Evolutionary conservation across 2,113 vertebrate genomes (phyloP), one percentile per base, ranked within the genome.

Genomic region (Oncorhynchus kisutch): DNA sequence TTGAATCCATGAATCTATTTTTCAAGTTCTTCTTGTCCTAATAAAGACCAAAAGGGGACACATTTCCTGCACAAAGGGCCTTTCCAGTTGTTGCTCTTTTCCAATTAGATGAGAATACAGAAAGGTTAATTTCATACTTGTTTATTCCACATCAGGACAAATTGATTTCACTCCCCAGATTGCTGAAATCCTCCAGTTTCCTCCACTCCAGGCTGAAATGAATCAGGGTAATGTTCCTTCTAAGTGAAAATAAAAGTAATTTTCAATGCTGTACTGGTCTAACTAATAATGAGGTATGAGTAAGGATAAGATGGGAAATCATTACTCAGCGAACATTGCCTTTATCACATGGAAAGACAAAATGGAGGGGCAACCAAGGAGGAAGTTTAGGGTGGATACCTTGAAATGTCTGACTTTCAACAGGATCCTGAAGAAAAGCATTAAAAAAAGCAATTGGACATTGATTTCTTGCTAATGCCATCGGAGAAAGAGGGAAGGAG

Each of bases 231-330:
- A 96, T 96, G 94, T 94, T 93, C 91, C 90, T 90, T 92, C 90
- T 93, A 94, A 96, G 94, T 95, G 95, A 96, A 96, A 93, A 95
- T 94, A 95, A 95, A 96, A 96, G 96, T 94, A 94, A 97, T 96
- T 96, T 95, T 94, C 93, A 92, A 91, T 89, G 92, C 93, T 91
- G 90, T 93, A 90, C 95, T 94, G 91, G 95, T 96, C 91, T 92
- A 92, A 89, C 93, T 95, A 97, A 96, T 97, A 95, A 94, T 91
- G 87, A 93, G 92, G 92, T 94, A 95, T 93, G 93, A 89, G 91
- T 91, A 89, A 93, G 91, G 88, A 91, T 92, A 92, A 95, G 94
- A 96, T 95, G 94, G 94, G 92, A 96, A 96, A 95, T 96, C 95
- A 95, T 96, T 96, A 95, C 91, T 94, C 93, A 92, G 91, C 84